These are phyloP conservation scores for Tinea semifulvella DNA, from an alignment of 2,888 invertebrate species.

Conservation along the genomic window DNA sequence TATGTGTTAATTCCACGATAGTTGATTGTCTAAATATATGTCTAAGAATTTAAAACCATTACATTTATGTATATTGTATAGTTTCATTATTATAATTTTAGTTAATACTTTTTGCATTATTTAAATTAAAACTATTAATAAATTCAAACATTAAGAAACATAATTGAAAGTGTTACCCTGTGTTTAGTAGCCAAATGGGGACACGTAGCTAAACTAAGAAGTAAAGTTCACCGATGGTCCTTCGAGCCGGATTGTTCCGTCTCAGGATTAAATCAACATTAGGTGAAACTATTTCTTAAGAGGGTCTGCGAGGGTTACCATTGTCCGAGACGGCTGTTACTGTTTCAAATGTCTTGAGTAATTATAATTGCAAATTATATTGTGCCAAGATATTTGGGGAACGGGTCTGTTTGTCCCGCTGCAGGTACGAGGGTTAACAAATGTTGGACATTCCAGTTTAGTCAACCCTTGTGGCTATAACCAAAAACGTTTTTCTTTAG, in stretches of 20 bases:
- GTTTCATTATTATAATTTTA: too few relatives aligned
- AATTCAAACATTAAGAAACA: too few relatives aligned
- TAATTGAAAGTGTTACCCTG: background rate
- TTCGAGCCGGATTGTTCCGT: slow-evolving; percentile 33
- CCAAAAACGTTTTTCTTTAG: too few relatives aligned
- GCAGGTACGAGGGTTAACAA: background rate
- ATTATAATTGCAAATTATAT: slow-evolving; percentile 14
- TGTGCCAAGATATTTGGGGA: slow-evolving; percentile 10
- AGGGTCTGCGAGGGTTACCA: slow-evolving; percentile 12
- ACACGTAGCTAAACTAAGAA: slow-evolving; percentile 4
- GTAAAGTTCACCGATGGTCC: slow-evolving; percentile 2
- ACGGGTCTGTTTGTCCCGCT: background rate
- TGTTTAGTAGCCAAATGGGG: background rate
- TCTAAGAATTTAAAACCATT: too few relatives aligned
- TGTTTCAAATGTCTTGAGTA: slow-evolving; percentile 9
- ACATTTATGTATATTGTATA: too few relatives aligned
- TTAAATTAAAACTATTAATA: too few relatives aligned
- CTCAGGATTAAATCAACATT: slow-evolving; percentile 65
- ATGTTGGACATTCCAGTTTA: background rate
- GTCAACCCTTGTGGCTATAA: background rate
- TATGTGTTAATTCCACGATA: too few relatives aligned
- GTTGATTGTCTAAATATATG: too few relatives aligned
- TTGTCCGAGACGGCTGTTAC: slow-evolving; percentile 13
- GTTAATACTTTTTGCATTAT: too few relatives aligned
- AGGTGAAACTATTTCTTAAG: slow-evolving; percentile 46